Conservation (phyloP, 2,888 invertebrate genomes). For the Sminthurides aquaticus region DNA sequence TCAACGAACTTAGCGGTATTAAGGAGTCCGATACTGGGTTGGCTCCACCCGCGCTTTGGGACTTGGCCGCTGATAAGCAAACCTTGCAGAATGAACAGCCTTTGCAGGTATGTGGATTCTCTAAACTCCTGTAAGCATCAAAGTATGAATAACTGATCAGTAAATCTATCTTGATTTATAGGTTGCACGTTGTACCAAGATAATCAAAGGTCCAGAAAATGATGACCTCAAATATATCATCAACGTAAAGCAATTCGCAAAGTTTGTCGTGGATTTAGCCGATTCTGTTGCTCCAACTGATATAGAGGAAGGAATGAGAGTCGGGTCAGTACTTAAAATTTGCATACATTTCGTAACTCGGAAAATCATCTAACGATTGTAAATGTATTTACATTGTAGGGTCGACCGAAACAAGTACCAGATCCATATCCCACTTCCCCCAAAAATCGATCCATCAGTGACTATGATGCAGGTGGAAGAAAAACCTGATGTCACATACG, state of each 20-base stretch:
- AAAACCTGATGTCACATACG: constrained; percentile 99
- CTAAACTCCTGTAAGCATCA: background rate
- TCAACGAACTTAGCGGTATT: constrained; percentile 90
- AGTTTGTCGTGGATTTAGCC: constrained; percentile 96
- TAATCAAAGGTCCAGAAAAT: constrained; percentile 55
- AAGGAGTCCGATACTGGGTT: constrained; percentile 98
- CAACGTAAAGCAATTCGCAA: constrained; percentile 99
- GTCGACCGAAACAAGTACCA: constrained; percentile 99
- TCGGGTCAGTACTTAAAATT: constrained; percentile 59
- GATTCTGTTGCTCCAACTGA: constrained; percentile 98
- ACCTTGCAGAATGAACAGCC: constrained; percentile 97
- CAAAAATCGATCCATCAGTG: constrained; percentile 98
- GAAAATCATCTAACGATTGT: background rate
- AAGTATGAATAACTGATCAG: background rate
- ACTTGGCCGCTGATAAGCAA: constrained; percentile 97
- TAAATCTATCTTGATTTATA: constrained; percentile 45
- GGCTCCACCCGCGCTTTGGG: constrained; percentile 97
- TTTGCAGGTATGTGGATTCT: constrained; percentile 58
- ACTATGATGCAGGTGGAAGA: constrained; percentile 99
- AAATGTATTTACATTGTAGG: constrained; percentile 50
- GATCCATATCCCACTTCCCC: constrained; percentile 97
- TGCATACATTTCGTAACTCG: too few species aligned
- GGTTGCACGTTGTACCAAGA: constrained; percentile 98
- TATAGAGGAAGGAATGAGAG: constrained; percentile 80
- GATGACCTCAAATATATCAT: constrained; percentile 95